A percentile compares a stretch with the other conserved stretches of the same genome.
phyloP scores from a whole-genome alignment of 2,888 invertebrate genomes.

The Hydrotaea diabolus region DNA sequence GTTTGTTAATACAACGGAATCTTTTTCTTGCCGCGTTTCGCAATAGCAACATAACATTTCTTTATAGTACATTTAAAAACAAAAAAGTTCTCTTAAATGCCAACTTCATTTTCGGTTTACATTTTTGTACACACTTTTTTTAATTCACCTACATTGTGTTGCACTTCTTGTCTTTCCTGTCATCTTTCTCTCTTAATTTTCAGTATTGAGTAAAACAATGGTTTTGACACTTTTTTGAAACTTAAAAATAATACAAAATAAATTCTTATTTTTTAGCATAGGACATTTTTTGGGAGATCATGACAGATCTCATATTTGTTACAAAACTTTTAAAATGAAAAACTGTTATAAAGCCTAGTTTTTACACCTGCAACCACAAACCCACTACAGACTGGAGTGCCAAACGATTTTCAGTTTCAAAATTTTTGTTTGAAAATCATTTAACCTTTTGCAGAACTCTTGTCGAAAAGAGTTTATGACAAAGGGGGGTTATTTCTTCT shows the following conservation, averaged over 20 bases:
- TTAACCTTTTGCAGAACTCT: slow-evolving; percentile 58
- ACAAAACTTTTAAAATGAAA: slow-evolving; percentile 61
- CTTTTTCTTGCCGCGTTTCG: neutral
- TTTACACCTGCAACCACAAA: slow-evolving; percentile 23
- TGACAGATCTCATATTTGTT: slow-evolving; percentile 38
- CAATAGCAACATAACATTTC: too few relatives aligned
- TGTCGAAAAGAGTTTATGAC: slow-evolving; percentile 54
- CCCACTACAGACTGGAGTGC: slow-evolving; percentile 42
- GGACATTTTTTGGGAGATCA: slow-evolving; percentile 26
- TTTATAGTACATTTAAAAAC: neutral
- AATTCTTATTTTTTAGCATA: slow-evolving; percentile 34
- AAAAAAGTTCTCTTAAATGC: neutral
- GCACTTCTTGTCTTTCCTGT: slow-evolving; percentile 5
- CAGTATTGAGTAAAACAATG: slow-evolving; percentile 36
- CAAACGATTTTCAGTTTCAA: slow-evolving; percentile 42
- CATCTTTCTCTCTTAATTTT: neutral
- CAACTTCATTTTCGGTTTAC: neutral
- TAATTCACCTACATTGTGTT: neutral
- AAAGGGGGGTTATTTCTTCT: slow-evolving; percentile 24
- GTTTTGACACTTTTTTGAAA: slow-evolving; percentile 62
- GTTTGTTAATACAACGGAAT: neutral
- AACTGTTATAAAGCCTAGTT: slow-evolving; percentile 66
- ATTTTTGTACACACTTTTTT: neutral
- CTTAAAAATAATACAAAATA: slow-evolving; percentile 29
- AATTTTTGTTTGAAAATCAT: slow-evolving; percentile 15